These are phyloP conservation scores for Anoplopoma fimbria DNA, from an alignment of 2,113 vertebrate genomes.

Conservation along the genomic window DNA sequence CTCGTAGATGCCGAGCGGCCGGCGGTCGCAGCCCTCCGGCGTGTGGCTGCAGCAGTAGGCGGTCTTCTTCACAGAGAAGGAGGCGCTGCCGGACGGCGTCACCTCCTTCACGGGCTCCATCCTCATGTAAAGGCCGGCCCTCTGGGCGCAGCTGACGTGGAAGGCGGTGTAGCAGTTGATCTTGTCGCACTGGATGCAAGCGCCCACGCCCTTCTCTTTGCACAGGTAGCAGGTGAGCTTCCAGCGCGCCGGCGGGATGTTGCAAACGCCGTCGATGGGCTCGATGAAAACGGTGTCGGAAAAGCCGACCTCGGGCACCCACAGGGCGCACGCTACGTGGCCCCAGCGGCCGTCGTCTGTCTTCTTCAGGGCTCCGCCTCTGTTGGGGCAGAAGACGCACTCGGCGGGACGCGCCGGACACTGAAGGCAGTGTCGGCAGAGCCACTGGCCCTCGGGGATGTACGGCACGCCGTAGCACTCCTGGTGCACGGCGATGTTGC, in stretches of 20 bases:
- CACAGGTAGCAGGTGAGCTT: slow-evolving; percentile 99
- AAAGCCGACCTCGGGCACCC: slow-evolving; percentile 99
- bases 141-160: slow-evolving; percentile 97
- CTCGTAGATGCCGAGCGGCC: slow-evolving; percentile 93
- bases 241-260: slow-evolving; percentile 98
- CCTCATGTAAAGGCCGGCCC: slow-evolving; percentile 95
- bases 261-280: slow-evolving; percentile 96
- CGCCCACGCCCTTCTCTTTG: slow-evolving; percentile 95
- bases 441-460: slow-evolving; percentile 98
- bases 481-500: slow-evolving; percentile 98
- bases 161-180: slow-evolving; percentile 98
- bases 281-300: slow-evolving; percentile 98
- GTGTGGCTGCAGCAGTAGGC: slow-evolving; percentile 96
- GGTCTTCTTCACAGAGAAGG: slow-evolving; percentile 97
- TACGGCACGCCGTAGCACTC: slow-evolving; percentile 99
- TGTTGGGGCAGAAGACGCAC: slow-evolving; percentile 97
- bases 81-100: slow-evolving; percentile 77
- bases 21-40: slow-evolving; percentile 90
- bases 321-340: slow-evolving; percentile 96
- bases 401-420: slow-evolving; percentile 89
- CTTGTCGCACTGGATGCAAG: slow-evolving; percentile 98
- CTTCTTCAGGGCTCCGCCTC: slow-evolving; percentile 97
- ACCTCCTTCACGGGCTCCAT: slow-evolving; percentile 94
- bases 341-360: slow-evolving; percentile 98
- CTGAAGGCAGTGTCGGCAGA: slow-evolving; percentile 96